A percentile compares a stretch with the other conserved stretches of the same genome.
These are phyloP conservation scores for Cryptocephalus moraei DNA, from an alignment of 2,888 invertebrate species.

Conservation along the genomic window DNA sequence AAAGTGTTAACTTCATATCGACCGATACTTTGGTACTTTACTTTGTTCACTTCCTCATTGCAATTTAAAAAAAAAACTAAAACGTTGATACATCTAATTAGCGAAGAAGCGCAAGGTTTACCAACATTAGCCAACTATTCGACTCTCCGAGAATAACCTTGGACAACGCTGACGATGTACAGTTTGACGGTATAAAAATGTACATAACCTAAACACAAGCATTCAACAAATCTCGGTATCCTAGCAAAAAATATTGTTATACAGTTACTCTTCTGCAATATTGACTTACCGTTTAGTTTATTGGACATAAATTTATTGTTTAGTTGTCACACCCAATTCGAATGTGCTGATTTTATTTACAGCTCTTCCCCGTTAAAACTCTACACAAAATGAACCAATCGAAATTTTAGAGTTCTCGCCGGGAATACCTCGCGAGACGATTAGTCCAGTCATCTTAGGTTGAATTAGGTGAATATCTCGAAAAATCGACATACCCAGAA, in stretches of 20 bases:
- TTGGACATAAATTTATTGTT: slow-evolving; percentile 21
- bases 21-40: no score
- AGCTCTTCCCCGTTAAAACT: background rate
- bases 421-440: no score
- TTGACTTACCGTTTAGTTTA: slow-evolving; percentile 12
- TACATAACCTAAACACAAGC: slow-evolving; percentile 6
- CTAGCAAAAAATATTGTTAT: slow-evolving; percentile 18
- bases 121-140: background rate
- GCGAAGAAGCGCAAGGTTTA: no score
- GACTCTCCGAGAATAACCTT: slow-evolving; percentile 7
- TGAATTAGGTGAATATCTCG: no score
- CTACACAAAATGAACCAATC: no score
- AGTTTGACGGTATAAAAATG: slow-evolving; percentile 9
- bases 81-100: no score
- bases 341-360: slow-evolving; percentile 11
- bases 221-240: slow-evolving; percentile 5
- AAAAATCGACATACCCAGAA: no score
- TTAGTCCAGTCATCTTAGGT: no score
- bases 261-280: slow-evolving; percentile 11
- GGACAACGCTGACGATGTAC: slow-evolving; percentile 8
- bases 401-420: no score
- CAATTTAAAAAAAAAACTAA: no score
- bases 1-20: no score
- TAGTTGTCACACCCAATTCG: slow-evolving; percentile 19
- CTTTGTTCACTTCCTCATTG: no score